These are phyloP conservation scores for Tipula confusa DNA, from an alignment of 2,888 invertebrate species.

Conservation along the genomic window DNA sequence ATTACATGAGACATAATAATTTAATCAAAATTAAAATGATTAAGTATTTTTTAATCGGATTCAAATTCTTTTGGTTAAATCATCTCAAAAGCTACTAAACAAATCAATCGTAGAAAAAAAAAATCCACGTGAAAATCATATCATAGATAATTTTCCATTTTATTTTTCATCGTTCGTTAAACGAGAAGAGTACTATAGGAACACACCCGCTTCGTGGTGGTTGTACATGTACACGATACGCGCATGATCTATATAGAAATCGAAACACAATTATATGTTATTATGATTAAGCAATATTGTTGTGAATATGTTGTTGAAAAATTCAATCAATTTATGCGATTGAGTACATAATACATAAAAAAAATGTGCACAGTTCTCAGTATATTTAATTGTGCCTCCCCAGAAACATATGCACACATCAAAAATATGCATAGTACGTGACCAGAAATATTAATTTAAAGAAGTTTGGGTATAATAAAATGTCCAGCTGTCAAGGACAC, in stretches of 20 bases:
- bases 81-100: not conserved
- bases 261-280: not conserved
- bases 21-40: not conserved
- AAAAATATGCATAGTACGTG: too few species aligned
- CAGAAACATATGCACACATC: not conserved
- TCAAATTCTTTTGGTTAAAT: not conserved
- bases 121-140: not conserved
- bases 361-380: not conserved
- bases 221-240: not conserved
- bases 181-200: too few species aligned
- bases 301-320: not conserved
- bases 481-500: not conserved
- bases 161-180: not conserved
- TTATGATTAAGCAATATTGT: not conserved
- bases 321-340: not conserved
- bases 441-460: not conserved
- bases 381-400: not conserved
- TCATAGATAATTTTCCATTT: not conserved
- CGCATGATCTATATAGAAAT: not conserved
- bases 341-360: not conserved
- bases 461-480: not conserved
- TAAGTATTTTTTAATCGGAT: not conserved
- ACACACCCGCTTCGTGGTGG: slow-evolving; percentile 7
- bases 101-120: not conserved
- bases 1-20: not conserved